Conservation (phyloP, 1,140 invertebrate species). For the Cydia splendana region DNA sequence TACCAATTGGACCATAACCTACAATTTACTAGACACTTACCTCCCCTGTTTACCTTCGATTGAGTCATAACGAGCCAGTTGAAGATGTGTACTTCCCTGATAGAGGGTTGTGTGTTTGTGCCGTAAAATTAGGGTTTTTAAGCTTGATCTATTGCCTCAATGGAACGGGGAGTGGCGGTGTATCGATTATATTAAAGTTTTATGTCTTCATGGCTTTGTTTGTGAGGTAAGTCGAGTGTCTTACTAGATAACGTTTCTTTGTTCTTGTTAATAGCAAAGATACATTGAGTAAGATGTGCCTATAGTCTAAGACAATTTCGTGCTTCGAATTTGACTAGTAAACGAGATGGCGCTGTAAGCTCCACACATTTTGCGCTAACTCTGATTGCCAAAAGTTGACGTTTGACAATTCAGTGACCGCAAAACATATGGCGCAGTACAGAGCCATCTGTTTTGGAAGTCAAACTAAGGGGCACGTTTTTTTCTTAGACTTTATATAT, state of each 20-base stretch:
- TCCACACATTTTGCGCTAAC: too few species aligned
- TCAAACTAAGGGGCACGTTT: too few species aligned
- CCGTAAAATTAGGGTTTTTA: conserved; percentile 58
- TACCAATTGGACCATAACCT: conserved; percentile 48
- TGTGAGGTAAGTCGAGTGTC: neutral
- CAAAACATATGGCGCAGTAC: too few species aligned
- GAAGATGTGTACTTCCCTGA: conserved; percentile 65
- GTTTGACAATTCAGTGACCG: too few species aligned
- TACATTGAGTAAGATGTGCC: too few species aligned
- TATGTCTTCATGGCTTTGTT: conserved; percentile 19
- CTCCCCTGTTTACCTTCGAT: conserved; percentile 60
- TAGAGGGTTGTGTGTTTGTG: conserved; percentile 57
- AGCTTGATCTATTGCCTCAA: conserved; percentile 62
- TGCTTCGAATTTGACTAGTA: too few species aligned
- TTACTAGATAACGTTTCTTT: conserved; percentile 1
- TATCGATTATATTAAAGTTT: conserved; percentile 21
- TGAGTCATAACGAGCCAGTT: conserved; percentile 65
- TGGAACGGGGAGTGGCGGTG: conserved; percentile 37
- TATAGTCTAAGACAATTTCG: too few species aligned
- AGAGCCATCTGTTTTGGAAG: too few species aligned
- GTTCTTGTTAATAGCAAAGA: conserved; percentile 6
- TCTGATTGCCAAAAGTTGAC: too few species aligned
- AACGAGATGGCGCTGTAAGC: too few species aligned
- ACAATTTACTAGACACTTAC: conserved; percentile 67
- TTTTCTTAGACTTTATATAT: too few species aligned